Evolutionary conservation across 2,113 vertebrate species (phyloP).

Genomic region (Silurus meridionalis): DNA sequence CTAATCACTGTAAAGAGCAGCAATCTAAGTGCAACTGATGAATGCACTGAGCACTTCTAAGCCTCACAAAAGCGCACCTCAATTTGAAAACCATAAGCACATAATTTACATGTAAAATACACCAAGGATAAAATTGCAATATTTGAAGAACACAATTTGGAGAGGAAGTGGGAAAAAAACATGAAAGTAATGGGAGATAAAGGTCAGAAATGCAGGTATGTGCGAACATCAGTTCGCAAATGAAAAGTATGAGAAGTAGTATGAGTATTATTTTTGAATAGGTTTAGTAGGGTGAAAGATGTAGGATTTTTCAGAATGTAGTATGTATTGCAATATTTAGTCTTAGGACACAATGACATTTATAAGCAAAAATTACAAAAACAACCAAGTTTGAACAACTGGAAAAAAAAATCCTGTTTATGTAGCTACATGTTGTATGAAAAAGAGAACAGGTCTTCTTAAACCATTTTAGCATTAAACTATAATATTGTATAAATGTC

Average conservation of each 20-base stretch:
- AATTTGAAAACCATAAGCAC: not conserved
- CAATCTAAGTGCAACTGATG: not conserved
- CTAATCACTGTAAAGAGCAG: not conserved
- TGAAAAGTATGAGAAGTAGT: not conserved
- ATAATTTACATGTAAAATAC: not conserved
- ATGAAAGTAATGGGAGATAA: not conserved
- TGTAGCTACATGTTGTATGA: not conserved
- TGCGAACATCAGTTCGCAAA: not conserved
- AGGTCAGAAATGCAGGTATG: not conserved
- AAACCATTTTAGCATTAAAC: not conserved
- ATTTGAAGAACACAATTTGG: not conserved
- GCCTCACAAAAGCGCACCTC: not conserved
- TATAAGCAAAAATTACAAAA: not conserved
- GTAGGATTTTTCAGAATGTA: not conserved
- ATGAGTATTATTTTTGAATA: too few species aligned
- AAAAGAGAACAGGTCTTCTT: not conserved
- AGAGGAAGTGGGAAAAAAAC: not conserved
- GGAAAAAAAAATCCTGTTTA: not conserved
- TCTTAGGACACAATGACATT: not conserved
- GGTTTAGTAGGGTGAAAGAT: not conserved
- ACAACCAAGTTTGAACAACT: not conserved
- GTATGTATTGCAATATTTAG: not conserved
- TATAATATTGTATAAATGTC: not conserved
- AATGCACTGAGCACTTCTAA: not conserved
- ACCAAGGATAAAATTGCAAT: not conserved